Conservation (phyloP, 2,888 invertebrate species). For the Cephus pygmeus region DNA sequence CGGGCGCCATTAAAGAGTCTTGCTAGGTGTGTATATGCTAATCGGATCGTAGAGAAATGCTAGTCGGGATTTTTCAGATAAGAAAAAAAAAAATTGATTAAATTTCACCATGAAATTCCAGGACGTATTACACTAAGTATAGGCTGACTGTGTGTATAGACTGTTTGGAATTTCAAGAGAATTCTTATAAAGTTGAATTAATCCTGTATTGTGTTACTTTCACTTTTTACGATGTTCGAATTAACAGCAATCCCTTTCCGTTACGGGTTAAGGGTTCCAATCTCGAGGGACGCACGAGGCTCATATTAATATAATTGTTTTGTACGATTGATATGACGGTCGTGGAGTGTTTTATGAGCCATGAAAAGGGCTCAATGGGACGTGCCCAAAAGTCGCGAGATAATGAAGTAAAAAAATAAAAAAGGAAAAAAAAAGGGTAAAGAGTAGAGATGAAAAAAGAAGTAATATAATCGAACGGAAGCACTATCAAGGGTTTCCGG, state of each 20-base stretch:
- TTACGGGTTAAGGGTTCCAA: neutral
- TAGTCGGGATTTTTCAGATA: neutral
- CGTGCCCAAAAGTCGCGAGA: slow-evolving; percentile 9
- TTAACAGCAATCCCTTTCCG: neutral
- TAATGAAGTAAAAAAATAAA: slow-evolving; percentile 4
- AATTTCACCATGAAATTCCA: neutral
- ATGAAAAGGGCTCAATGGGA: neutral
- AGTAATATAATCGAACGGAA: slow-evolving; percentile 15
- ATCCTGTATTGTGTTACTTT: neutral
- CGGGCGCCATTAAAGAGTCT: neutral
- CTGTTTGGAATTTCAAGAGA: neutral
- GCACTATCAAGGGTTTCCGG: slow-evolving; percentile 18
- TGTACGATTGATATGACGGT: neutral
- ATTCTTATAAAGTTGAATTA: neutral
- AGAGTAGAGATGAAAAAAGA: neutral
- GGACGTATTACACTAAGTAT: neutral
- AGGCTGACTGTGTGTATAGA: neutral
- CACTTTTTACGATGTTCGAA: neutral
- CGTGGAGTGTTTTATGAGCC: neutral
- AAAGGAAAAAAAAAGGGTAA: neutral
- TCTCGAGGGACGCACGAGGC: neutral
- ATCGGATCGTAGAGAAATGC: neutral
- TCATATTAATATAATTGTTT: neutral
- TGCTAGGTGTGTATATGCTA: neutral
- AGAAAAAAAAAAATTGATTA: neutral